Conservation (phyloP, 2,888 invertebrate species). For the Alloscopus bannaensis region DNA sequence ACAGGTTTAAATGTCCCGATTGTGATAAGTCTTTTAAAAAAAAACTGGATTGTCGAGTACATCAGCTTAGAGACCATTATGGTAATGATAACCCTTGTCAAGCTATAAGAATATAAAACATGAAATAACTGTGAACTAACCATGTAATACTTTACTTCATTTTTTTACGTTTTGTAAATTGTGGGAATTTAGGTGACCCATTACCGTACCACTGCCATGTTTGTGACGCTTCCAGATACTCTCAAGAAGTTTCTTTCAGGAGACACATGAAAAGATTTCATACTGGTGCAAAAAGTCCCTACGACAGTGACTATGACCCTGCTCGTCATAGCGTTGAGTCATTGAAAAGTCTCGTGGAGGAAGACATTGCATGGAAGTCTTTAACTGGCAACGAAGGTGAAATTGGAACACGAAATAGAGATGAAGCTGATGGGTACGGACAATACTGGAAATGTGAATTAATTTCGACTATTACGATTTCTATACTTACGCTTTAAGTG, state of each 20-base stretch:
- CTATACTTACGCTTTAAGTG: too few species aligned
- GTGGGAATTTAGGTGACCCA: constrained; percentile 11
- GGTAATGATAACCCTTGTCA: background rate
- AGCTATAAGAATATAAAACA: too few species aligned
- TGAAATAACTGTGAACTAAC: too few species aligned
- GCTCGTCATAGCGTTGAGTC: background rate
- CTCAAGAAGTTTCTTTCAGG: background rate
- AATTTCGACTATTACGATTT: too few species aligned
- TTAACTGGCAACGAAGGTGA: background rate
- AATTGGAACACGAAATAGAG: background rate
- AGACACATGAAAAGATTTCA: constrained; percentile 17
- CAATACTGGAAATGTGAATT: too few species aligned
- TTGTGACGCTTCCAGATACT: background rate
- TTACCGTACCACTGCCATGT: constrained; percentile 11
- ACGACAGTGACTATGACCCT: constrained; percentile 6
- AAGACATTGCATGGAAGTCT: constrained; percentile 1
- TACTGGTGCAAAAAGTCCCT: background rate
- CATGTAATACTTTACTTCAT: too few species aligned
- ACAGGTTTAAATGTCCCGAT: background rate
- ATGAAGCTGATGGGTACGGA: too few species aligned
- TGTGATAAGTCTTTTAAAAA: background rate
- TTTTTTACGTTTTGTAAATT: too few species aligned
- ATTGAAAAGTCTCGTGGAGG: background rate
- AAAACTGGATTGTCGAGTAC: constrained; percentile 1
- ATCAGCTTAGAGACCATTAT: background rate